Percentiles rank a stretch among this genome's conserved stretches.
Evolutionary conservation across 1,140 invertebrate species (phyloP).

Genomic region (Tigriopus japonicus): DNA sequence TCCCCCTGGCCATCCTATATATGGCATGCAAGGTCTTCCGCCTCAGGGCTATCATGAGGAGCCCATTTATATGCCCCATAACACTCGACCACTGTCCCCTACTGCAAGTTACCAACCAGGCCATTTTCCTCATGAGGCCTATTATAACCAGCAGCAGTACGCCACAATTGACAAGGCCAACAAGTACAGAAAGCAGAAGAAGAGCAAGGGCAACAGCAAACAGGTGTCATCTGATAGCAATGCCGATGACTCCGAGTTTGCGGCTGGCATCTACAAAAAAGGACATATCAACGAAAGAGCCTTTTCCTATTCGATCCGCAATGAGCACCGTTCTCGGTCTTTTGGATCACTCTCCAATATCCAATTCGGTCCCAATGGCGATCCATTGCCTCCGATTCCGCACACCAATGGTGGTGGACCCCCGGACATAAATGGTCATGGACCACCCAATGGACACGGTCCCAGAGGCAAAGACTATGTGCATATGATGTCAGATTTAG

Average conservation of each 20-base stretch:
- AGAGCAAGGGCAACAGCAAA: slow-evolving; percentile 21
- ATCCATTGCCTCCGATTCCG: slow-evolving; percentile 16
- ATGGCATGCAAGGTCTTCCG: slow-evolving; percentile 18
- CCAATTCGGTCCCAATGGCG: slow-evolving; percentile 33
- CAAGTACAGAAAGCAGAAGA: slow-evolving; percentile 13
- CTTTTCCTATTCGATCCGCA: slow-evolving; percentile 79
- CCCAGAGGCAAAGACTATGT: slow-evolving; percentile 62
- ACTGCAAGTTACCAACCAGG: slow-evolving; percentile 39
- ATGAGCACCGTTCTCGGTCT: slow-evolving; percentile 72
- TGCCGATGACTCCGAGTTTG: slow-evolving; percentile 46
- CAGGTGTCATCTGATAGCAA: slow-evolving; percentile 15
- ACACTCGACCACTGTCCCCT: slow-evolving; percentile 34
- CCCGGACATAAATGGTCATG: slow-evolving; percentile 13
- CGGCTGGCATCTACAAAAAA: slow-evolving; percentile 71
- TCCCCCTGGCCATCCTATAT: slow-evolving; percentile 19
- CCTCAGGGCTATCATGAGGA: slow-evolving; percentile 29
- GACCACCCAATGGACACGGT: slow-evolving; percentile 16
- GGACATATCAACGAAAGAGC: slow-evolving; percentile 80
- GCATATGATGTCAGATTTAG: slow-evolving; percentile 68
- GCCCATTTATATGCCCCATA: slow-evolving; percentile 38
- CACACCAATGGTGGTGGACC: slow-evolving; percentile 16
- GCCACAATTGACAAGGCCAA: slow-evolving; percentile 25
- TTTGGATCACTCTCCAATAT: slow-evolving; percentile 72
- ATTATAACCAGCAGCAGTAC: slow-evolving; percentile 35
- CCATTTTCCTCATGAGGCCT: slow-evolving; percentile 39